Evolutionary conservation across 2,888 invertebrate genomes (phyloP).

Genomic region (Ophion obscuratus): DNA sequence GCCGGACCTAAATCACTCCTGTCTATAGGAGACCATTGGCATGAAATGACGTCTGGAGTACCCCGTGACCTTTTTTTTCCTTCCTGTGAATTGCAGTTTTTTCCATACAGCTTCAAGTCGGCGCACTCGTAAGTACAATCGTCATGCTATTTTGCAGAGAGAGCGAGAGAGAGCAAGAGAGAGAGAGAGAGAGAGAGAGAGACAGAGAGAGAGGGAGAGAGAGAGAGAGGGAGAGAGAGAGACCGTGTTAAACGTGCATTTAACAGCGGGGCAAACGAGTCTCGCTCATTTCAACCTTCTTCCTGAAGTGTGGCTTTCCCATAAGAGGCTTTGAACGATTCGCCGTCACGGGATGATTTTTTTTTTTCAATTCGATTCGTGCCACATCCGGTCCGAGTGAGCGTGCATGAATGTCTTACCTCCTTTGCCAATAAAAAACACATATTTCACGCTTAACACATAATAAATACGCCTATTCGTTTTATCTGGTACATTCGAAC

Average conservation of each 20-base stretch:
- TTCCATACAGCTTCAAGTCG: background rate
- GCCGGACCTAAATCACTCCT: background rate
- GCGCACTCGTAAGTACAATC: background rate
- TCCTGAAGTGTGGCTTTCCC: background rate
- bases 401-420: background rate
- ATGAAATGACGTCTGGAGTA: too few relatives aligned
- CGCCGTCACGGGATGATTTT: constrained; percentile 27
- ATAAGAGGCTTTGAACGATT: constrained; percentile 27
- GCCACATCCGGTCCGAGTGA: constrained; percentile 10
- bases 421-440: background rate
- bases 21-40: too few relatives aligned
- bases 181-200: too few relatives aligned
- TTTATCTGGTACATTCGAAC: background rate
- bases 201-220: too few relatives aligned
- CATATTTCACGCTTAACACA: background rate
- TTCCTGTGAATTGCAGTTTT: background rate
- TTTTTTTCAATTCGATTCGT: constrained; percentile 3
- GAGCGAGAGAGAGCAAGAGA: too few relatives aligned
- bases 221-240: too few relatives aligned
- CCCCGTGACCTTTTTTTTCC: background rate
- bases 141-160: too few relatives aligned
- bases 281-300: constrained; percentile 25
- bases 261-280: constrained; percentile 1
- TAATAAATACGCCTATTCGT: background rate
- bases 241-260: background rate